Percentiles rank a stretch among this genome's conserved stretches.
These are phyloP conservation scores for Piaya cayana DNA, from an alignment of 2,113 vertebrate species.

Conservation along the genomic window DNA sequence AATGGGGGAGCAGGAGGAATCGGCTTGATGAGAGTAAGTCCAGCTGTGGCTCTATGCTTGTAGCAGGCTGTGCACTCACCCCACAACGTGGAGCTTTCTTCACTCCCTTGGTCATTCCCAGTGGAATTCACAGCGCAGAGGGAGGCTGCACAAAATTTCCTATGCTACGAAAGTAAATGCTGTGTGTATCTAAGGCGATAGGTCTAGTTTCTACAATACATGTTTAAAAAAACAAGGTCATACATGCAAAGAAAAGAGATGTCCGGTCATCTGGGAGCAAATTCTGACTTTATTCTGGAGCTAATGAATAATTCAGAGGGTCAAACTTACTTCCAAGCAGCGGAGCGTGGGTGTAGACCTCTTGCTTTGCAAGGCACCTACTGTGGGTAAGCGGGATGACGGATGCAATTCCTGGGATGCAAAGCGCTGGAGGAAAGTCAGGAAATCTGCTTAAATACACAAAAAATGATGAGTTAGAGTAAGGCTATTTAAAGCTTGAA, in stretches of 20 bases:
- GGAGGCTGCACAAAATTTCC: background rate
- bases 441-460: background rate
- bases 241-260: background rate
- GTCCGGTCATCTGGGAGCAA: background rate
- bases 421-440: background rate
- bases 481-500: background rate
- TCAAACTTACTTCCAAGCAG: background rate
- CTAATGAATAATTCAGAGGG: background rate
- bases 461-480: background rate
- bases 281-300: constrained; percentile 6
- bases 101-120: background rate
- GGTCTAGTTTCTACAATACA: background rate
- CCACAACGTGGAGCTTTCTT: rapidly evolving
- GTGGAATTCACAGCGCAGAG: background rate
- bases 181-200: background rate
- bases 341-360: background rate
- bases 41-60: background rate
- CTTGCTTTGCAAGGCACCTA: background rate
- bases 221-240: rapidly evolving
- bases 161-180: background rate
- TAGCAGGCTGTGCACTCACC: background rate
- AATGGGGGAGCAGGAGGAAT: background rate
- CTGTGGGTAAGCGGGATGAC: background rate
- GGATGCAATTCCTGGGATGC: background rate
- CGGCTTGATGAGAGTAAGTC: rapidly evolving